Evolutionary conservation across 1,140 invertebrate genomes (phyloP), one percentile per base, ranked within the genome.

Genomic region (Acromyrmex heyeri): DNA sequence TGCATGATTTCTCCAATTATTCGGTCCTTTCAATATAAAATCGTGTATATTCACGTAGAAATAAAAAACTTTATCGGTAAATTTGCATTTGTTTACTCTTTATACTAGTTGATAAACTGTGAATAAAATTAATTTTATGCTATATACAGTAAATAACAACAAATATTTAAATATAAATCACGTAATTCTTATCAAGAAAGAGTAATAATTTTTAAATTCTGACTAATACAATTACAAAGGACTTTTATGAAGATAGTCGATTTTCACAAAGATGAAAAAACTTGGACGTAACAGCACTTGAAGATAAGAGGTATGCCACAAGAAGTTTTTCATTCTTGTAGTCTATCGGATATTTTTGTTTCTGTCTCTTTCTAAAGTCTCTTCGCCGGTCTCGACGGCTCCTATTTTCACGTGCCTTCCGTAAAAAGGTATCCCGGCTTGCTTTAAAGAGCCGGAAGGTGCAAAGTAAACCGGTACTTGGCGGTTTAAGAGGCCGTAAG

Each of bases 401-500:
- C 44, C 34, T 87, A 67, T 81, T 85, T 75, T 78, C 50, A 55
- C 57, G 69, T 85, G 30, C 34, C 44, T 75, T 38, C 53, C 50
- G 57, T 64, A 61, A 64, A 61, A 87, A 89, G 83, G 76, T 90
- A 89, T 79, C 72, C 72, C 57, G 73, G 88, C 75, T 87, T 69
- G 61, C 85, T 85, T 65, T 57, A 90, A 77, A 61, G 57, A 64
- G 86, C 69, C 85, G 88, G 79, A 90, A 90, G 89, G 88, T 81
- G 89, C 79, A 59, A 89, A 86, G 88, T 72, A 82, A 83, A 89
- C 72, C 34, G 85, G 85, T 69, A 83, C 77, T 90, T 65, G 85
- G 85, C 55, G 85, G 75, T 75, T 90, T 87, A 90, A 90, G 89
- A 64, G 85, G 72, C 88, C 78, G 77, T 90, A 59, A 90, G 86